Conservation (phyloP, 2,888 invertebrate genomes). For the Drosophila neotestacea region DNA sequence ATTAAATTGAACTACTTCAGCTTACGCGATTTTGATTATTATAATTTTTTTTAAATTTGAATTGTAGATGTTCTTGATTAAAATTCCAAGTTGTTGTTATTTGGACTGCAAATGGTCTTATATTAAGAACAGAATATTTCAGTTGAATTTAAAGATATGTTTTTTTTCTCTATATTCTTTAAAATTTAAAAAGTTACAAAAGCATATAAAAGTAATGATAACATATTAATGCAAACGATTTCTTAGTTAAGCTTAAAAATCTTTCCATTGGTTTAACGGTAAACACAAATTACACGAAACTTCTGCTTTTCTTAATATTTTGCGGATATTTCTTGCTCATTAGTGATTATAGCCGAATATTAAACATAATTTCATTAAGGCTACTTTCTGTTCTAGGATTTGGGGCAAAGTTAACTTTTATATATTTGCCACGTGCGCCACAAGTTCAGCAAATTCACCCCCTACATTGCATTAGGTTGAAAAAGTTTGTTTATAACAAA, state of each 20-base stretch:
- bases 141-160: no score
- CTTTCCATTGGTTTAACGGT: background rate
- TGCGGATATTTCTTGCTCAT: constrained; percentile 21
- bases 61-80: no score
- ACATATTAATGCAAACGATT: no score
- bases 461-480: constrained; percentile 9
- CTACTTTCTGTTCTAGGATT: constrained; percentile 4
- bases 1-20: no score
- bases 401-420: constrained; percentile 24
- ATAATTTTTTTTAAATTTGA: no score
- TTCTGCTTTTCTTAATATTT: constrained; percentile 6
- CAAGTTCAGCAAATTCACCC: constrained; percentile 14
- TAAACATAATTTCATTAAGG: constrained; percentile 37
- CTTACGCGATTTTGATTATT: no score
- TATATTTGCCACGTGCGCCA: constrained; percentile 18
- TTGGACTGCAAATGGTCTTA: no score
- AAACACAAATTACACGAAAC: background rate
- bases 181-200: no score
- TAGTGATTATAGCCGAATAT: constrained; percentile 30
- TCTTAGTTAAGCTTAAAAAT: background rate
- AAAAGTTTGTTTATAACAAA: constrained; percentile 63
- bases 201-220: no score
- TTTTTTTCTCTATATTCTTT: no score
- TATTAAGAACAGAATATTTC: no score
- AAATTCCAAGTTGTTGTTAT: no score